Percentiles rank a stretch among this genome's conserved stretches.
phyloP scores from a whole-genome alignment of 2,797 vertebrate genomes.

The Lepus townsendii region DNA sequence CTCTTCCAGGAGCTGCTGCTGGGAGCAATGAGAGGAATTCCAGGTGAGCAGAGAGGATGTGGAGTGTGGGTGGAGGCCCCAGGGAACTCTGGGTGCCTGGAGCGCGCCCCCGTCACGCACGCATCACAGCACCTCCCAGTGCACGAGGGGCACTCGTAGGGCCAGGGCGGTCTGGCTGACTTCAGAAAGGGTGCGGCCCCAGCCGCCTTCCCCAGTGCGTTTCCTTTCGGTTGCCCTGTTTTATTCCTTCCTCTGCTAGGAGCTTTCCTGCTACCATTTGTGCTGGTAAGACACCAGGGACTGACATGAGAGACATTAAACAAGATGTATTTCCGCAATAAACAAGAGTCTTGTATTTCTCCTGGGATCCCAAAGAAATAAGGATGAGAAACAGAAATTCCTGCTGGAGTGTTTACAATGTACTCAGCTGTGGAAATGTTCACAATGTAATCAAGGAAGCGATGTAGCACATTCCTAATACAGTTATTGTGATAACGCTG shows the following conservation, averaged over 20 bases:
- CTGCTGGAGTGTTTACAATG: slow-evolving; percentile 71
- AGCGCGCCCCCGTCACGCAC: not conserved
- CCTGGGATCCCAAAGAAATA: slow-evolving; percentile 71
- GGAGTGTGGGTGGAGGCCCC: rapidly evolving
- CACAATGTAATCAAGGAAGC: slow-evolving; percentile 66
- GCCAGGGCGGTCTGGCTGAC: not conserved
- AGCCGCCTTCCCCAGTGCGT: not conserved
- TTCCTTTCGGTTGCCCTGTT: not conserved
- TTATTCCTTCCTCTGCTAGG: slow-evolving; percentile 19
- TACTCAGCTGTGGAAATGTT: slow-evolving; percentile 75
- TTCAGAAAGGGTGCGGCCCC: not conserved
- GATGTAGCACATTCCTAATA: slow-evolving; percentile 69
- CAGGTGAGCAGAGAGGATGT: not conserved
- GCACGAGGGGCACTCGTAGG: not conserved
- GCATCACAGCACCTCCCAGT: rapidly evolving
- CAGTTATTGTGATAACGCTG: slow-evolving; percentile 33
- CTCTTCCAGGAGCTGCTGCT: not conserved
- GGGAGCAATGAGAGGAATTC: not conserved
- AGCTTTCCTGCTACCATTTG: slow-evolving; percentile 28
- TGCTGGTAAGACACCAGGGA: slow-evolving; percentile 51
- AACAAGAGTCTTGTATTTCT: slow-evolving; percentile 78
- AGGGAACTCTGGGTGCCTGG: not conserved
- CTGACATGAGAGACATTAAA: slow-evolving; percentile 75
- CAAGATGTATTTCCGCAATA: slow-evolving; percentile 78
- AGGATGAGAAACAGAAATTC: slow-evolving; percentile 78